Conservation (phyloP, 1,140 invertebrate species). For the Araneus ventricosus region DNA sequence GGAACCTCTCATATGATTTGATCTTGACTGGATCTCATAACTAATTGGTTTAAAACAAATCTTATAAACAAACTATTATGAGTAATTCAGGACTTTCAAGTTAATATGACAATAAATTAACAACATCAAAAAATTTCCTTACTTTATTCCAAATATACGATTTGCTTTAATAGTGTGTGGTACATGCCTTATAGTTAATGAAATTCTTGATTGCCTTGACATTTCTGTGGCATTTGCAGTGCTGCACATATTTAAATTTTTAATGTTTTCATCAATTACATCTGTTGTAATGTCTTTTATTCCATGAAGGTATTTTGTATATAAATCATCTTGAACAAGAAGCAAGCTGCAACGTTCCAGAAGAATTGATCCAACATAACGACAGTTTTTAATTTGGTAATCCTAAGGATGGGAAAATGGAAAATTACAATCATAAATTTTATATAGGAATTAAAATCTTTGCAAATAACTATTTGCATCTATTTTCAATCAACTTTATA, state of each 20-base stretch:
- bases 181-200: conserved; percentile 95
- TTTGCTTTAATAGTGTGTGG: conserved; percentile 92
- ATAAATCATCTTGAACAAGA: conserved; percentile 91
- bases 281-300: conserved; percentile 90
- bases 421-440: not conserved
- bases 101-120: too few relatives aligned
- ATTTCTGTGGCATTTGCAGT: conserved; percentile 83
- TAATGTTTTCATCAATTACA: conserved; percentile 83
- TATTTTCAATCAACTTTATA: too few relatives aligned
- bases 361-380: conserved; percentile 84
- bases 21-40: too few relatives aligned
- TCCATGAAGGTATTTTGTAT: conserved; percentile 92
- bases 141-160: conserved; percentile 61
- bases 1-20: too few relatives aligned
- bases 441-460: too few relatives aligned
- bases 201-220: conserved; percentile 88
- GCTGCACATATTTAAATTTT: conserved; percentile 86
- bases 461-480: too few relatives aligned
- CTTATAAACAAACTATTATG: too few relatives aligned
- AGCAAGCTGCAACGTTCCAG: conserved; percentile 93
- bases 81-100: too few relatives aligned
- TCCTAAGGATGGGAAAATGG: conserved; percentile 1
- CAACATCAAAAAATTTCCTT: not conserved
- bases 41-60: too few relatives aligned
- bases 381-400: conserved; percentile 77